These are phyloP conservation scores for Apaloderma vittatum DNA, from an alignment of 2,113 vertebrate species.

Conservation along the genomic window DNA sequence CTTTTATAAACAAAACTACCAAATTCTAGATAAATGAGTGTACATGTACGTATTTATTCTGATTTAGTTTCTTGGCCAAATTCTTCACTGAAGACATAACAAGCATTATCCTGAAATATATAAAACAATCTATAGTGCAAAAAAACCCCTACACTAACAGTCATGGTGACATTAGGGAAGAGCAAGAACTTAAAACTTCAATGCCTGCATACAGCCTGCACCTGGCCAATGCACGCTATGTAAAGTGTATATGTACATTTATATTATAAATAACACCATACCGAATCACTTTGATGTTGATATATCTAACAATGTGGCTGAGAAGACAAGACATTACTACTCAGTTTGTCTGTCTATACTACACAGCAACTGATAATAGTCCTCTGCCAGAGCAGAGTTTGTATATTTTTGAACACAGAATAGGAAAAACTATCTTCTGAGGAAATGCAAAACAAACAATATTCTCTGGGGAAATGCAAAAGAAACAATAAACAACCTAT, in stretches of 20 bases:
- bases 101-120: not conserved
- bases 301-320: not conserved
- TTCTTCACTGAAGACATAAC: not conserved
- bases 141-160: not conserved
- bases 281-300: not conserved
- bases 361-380: not conserved
- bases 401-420: not conserved
- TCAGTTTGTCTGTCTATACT: not conserved
- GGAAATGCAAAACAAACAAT: not conserved
- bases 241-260: not conserved
- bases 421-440: not conserved
- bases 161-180: not conserved
- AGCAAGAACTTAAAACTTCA: not conserved
- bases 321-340: not conserved
- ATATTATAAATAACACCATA: not conserved
- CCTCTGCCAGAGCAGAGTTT: not conserved
- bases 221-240: too few relatives aligned
- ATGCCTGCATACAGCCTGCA: not conserved
- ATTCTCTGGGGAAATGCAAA: not conserved
- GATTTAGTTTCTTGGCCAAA: not conserved
- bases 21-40: not conserved
- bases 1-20: not conserved
- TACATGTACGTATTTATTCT: not conserved
- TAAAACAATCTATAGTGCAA: not conserved
- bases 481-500: not conserved